A percentile compares a stretch with the other conserved stretches of the same genome.
These are phyloP conservation scores for Petrolisthes manimaculis DNA, from an alignment of 2,888 invertebrate species.

Conservation along the genomic window DNA sequence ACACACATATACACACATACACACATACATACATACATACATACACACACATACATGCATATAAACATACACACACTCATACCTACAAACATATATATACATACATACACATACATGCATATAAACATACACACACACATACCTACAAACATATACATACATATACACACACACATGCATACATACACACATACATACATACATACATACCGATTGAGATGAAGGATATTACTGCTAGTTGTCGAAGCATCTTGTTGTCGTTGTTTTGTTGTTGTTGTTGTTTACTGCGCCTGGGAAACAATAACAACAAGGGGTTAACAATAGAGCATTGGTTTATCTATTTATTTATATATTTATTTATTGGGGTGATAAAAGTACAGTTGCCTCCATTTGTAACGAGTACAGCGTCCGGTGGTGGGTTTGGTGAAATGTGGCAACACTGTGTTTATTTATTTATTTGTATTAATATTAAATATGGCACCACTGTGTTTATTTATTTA, in stretches of 20 bases:
- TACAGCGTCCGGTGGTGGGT: too few relatives aligned
- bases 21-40: background rate
- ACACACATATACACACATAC: slow-evolving; percentile 12
- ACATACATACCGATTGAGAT: slow-evolving; percentile 24
- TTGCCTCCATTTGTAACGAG: too few relatives aligned
- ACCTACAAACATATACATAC: background rate
- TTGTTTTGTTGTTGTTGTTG: background rate
- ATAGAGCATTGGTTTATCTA: background rate
- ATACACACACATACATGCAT: background rate
- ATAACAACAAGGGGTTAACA: background rate
- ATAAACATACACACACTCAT: slow-evolving; percentile 1
- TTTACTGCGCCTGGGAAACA: background rate
- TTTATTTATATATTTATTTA: background rate
- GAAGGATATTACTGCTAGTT: slow-evolving; percentile 38
- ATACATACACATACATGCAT: background rate
- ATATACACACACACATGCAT: background rate
- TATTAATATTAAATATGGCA: too few relatives aligned
- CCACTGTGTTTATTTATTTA: too few relatives aligned
- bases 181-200: background rate
- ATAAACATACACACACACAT: background rate
- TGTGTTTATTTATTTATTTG: too few relatives aligned
- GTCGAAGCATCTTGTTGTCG: slow-evolving; percentile 30
- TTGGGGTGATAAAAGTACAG: background rate
- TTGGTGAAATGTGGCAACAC: too few relatives aligned
- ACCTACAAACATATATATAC: background rate